phyloP scores from a whole-genome alignment of 2,113 vertebrate genomes.

The Glaucidium brasilianum region DNA sequence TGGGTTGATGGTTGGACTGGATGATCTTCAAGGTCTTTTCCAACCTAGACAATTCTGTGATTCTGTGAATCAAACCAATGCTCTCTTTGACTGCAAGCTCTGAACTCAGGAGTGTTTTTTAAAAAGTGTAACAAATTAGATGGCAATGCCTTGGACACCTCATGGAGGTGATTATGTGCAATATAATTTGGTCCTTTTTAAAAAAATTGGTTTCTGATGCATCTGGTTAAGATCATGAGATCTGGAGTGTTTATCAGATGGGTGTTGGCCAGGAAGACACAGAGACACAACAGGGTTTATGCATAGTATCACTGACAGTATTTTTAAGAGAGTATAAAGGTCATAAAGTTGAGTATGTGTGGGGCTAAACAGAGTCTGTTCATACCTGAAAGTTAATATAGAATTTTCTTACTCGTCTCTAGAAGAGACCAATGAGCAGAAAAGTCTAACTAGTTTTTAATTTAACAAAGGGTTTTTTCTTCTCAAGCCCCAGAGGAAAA shows the following conservation, averaged over 20 bases:
- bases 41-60: too few relatives aligned
- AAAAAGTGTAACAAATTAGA: background rate
- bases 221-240: background rate
- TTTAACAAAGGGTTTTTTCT: background rate
- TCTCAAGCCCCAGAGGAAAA: background rate
- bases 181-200: background rate
- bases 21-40: too few relatives aligned
- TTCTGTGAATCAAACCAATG: background rate
- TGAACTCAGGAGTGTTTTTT: background rate
- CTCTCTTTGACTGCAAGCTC: background rate
- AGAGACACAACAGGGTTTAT: rapidly evolving
- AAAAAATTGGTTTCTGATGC: background rate
- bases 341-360: background rate
- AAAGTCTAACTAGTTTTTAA: background rate
- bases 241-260: background rate
- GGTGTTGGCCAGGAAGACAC: background rate
- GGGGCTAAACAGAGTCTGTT: background rate
- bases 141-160: background rate
- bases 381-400: background rate
- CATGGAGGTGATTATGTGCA: background rate
- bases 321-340: background rate
- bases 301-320: background rate
- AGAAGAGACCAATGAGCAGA: background rate
- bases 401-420: background rate
- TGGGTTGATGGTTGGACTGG: too few relatives aligned